Conservation (phyloP, 2,113 vertebrate genomes). For the Cavia aperea region DNA sequence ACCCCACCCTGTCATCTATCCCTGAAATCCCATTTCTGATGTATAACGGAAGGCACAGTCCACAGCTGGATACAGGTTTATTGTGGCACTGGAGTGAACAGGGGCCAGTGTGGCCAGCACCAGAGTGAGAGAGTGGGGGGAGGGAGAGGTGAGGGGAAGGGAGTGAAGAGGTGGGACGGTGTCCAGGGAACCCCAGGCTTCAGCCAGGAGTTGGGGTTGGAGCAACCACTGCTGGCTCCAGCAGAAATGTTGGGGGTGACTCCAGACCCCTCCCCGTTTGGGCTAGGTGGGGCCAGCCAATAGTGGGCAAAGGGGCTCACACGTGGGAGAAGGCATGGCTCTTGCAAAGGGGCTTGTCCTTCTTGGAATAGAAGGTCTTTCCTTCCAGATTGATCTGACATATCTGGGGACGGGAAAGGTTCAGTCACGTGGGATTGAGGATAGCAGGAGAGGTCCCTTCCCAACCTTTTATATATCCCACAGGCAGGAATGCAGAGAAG, state of each 20-base stretch:
- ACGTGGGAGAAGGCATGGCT: conserved; percentile 96
- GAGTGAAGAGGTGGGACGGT: not conserved
- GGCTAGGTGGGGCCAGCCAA: not conserved
- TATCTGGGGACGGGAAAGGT: conserved; percentile 78
- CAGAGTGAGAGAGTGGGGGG: not conserved
- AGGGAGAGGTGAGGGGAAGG: not conserved
- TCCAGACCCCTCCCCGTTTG: not conserved
- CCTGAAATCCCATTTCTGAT: not conserved
- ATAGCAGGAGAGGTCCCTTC: not conserved
- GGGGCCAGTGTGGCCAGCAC: conserved; percentile 39
- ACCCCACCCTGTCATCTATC: not conserved
- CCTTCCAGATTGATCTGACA: conserved; percentile 99
- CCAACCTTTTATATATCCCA: not conserved
- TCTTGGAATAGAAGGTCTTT: conserved; percentile 99
- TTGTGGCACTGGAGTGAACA: conserved; percentile 50
- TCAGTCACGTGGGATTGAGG: not conserved
- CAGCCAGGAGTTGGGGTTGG: not conserved
- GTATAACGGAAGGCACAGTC: not conserved
- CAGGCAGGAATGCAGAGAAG: not conserved
- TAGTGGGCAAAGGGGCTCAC: conserved; percentile 72
- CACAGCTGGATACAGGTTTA: conserved; percentile 56
- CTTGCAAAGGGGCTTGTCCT: conserved; percentile 99
- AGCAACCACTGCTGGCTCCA: not conserved
- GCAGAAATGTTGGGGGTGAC: not conserved
- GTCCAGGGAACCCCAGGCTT: conserved; percentile 25